Conservation (phyloP, 35 echinoderm and acorn worm genomes). For the Apostichopus japonicus region DNA sequence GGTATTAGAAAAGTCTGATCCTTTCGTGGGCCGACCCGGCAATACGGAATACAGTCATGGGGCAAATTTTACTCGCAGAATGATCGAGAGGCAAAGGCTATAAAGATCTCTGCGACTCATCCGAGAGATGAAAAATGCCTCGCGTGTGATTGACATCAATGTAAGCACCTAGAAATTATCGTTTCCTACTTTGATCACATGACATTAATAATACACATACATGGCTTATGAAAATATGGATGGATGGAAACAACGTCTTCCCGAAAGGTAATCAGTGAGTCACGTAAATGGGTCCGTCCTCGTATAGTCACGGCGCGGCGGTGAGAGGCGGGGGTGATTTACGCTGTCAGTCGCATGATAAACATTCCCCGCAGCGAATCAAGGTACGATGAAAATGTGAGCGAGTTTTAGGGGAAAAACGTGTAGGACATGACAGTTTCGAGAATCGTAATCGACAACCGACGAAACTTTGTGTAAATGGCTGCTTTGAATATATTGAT, state of each 20-base stretch:
- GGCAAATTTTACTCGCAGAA: too few relatives aligned
- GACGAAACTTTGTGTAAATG: too few relatives aligned
- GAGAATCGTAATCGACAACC: too few relatives aligned
- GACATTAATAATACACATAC: background rate
- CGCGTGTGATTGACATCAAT: background rate
- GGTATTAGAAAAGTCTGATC: too few relatives aligned
- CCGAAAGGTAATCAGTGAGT: background rate
- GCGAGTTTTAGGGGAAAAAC: background rate
- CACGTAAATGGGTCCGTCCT: background rate
- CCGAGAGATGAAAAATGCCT: too few relatives aligned
- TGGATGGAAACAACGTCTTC: background rate
- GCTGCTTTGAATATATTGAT: too few relatives aligned
- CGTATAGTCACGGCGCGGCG: background rate
- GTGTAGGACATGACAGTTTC: background rate
- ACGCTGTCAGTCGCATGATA: background rate
- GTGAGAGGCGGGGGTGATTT: background rate
- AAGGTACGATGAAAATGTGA: too few relatives aligned
- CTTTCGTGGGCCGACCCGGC: too few relatives aligned
- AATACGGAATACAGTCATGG: too few relatives aligned
- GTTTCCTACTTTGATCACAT: background rate
- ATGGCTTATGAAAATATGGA: background rate
- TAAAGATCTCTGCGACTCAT: too few relatives aligned
- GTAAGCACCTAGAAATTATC: background rate
- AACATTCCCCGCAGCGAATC: too few relatives aligned
- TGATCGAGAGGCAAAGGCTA: too few relatives aligned